A percentile compares a stretch with the other conserved stretches of the same genome.
Evolutionary conservation across 2,888 invertebrate species (phyloP).

Genomic region (Chalcosyrphus nemorum): DNA sequence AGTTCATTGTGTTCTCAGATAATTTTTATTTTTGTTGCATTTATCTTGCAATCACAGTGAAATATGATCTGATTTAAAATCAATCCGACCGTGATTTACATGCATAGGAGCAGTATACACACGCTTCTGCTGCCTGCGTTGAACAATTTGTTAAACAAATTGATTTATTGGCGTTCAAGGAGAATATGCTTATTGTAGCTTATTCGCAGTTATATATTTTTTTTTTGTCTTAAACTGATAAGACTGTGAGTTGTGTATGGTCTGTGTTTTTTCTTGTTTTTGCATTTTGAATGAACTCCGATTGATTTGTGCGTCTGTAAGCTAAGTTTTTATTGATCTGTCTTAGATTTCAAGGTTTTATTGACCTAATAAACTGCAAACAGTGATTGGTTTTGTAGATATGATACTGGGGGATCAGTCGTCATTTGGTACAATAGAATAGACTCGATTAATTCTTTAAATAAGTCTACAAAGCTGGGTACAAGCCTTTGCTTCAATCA

Average conservation of each 20-base stretch:
- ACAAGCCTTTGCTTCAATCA: no score
- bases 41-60: constrained; percentile 15
- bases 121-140: constrained; percentile 13
- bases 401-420: no score
- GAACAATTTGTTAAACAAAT: constrained; percentile 45
- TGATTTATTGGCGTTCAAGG: constrained; percentile 62
- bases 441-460: no score
- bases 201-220: no score
- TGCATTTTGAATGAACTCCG: background rate
- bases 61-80: constrained; percentile 33
- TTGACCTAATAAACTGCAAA: constrained; percentile 32
- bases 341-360: background rate
- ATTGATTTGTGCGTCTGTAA: background rate
- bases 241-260: background rate
- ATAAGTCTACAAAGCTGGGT: no score
- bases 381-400: background rate
- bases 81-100: constrained; percentile 40
- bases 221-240: constrained; percentile 14
- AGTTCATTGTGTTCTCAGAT: constrained; percentile 60
- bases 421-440: no score
- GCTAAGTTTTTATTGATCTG: constrained; percentile 33
- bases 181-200: constrained; percentile 7
- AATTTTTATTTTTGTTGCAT: constrained; percentile 15
- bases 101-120: background rate
- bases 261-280: background rate